Conservation (phyloP, 2,888 invertebrate species). For the Scaptomyza caliginosa region DNA sequence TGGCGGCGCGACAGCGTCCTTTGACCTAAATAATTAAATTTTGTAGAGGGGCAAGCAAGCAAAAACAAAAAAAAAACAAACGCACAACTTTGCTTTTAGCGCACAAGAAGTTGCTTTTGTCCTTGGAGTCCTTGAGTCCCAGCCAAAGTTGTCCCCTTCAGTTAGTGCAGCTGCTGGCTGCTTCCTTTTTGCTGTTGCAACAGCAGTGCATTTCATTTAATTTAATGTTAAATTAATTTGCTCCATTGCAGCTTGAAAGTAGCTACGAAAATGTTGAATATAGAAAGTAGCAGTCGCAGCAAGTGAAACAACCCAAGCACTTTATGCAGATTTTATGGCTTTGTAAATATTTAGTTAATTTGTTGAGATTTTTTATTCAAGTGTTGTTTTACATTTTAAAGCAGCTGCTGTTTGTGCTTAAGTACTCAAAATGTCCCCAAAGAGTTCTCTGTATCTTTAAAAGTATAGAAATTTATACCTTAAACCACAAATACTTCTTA, state of each 20-base stretch:
- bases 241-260: slow-evolving; percentile 45
- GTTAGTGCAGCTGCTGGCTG: slow-evolving; percentile 28
- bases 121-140: slow-evolving; percentile 39
- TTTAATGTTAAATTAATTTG: slow-evolving; percentile 76
- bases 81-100: slow-evolving; percentile 61
- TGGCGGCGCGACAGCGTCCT: slow-evolving; percentile 53
- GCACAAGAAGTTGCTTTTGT: slow-evolving; percentile 16
- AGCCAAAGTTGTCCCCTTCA: slow-evolving; percentile 38
- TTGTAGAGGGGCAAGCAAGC: slow-evolving; percentile 32
- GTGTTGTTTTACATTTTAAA: neutral
- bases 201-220: slow-evolving; percentile 66
- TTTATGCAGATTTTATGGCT: slow-evolving; percentile 65
- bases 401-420: neutral
- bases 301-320: slow-evolving; percentile 49
- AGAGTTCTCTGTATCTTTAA: too few relatives aligned
- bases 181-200: slow-evolving; percentile 11
- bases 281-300: slow-evolving; percentile 1
- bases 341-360: slow-evolving; percentile 75
- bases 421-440: neutral
- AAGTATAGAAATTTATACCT: too few relatives aligned
- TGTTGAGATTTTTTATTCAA: slow-evolving; percentile 38
- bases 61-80: neutral
- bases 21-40: slow-evolving; percentile 79
- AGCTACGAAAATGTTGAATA: neutral
- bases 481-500: too few relatives aligned